A percentile compares a stretch with the other conserved stretches of the same genome.
phyloP scores from a whole-genome alignment of 2,113 vertebrate species.

The Abramis brama region DNA sequence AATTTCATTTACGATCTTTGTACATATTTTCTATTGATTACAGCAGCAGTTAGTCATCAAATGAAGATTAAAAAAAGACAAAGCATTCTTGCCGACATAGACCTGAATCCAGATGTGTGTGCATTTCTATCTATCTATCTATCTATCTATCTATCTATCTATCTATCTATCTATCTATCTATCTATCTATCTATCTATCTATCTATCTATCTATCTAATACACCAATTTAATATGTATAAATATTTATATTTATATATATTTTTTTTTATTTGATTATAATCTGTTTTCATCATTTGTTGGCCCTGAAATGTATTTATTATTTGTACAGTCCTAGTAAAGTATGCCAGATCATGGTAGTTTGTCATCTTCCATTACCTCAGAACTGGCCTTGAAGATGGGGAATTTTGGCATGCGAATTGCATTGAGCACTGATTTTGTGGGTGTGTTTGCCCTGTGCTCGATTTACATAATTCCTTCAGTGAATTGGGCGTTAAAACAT shows the following conservation, averaged over 20 bases:
- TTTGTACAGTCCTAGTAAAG: not conserved
- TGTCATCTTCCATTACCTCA: not conserved
- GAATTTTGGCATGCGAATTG: not conserved
- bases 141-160: accelerated
- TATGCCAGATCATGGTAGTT: not conserved
- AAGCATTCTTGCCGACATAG: no score
- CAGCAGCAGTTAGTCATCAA: not conserved
- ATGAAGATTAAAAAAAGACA: not conserved
- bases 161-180: accelerated
- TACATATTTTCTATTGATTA: slow-evolving; percentile 10
- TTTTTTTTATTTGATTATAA: not conserved
- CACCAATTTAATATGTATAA: no score
- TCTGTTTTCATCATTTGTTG: not conserved
- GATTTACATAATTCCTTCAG: slow-evolving; percentile 19
- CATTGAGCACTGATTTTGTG: not conserved
- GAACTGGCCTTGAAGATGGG: not conserved
- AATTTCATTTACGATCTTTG: not conserved
- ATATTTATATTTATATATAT: not conserved
- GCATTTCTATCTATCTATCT: no score
- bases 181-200: no score
- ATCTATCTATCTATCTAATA: accelerated
- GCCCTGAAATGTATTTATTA: not conserved
- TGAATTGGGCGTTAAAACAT: not conserved
- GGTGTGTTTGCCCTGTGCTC: not conserved
- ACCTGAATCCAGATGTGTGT: not conserved